phyloP scores from a whole-genome alignment of 2,888 invertebrate species.

The Proisotoma minuta region DNA sequence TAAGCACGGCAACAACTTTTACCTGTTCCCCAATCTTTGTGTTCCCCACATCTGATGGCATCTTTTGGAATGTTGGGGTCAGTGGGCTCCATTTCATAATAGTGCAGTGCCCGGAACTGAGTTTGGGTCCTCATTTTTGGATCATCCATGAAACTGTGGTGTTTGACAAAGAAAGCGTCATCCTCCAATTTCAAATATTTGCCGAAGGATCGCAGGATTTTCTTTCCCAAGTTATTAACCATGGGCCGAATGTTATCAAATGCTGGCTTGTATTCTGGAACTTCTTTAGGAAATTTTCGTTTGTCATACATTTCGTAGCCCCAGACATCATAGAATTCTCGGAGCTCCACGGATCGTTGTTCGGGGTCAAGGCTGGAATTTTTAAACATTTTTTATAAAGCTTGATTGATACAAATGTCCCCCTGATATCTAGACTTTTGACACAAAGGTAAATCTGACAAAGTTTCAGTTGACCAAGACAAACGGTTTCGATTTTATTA shows the following conservation, averaged over 20 bases:
- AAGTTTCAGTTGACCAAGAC: too few species aligned
- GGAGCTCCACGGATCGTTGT: constrained; percentile 15
- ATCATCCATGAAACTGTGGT: constrained; percentile 17
- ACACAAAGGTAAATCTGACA: too few species aligned
- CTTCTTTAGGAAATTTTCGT: constrained; percentile 1
- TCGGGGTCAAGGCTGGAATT: too few species aligned
- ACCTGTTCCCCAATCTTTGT: constrained; percentile 21
- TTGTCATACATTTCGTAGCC: not conserved
- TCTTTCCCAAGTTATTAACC: constrained; percentile 2
- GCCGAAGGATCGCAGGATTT: constrained; percentile 6
- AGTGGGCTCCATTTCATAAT: constrained; percentile 13
- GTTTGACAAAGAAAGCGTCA: constrained; percentile 18
- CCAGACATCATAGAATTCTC: constrained; percentile 16
- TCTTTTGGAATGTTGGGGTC: constrained; percentile 1
- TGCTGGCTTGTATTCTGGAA: constrained; percentile 16
- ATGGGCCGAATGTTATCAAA: constrained; percentile 14
- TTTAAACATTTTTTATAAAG: too few species aligned
- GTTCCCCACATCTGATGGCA: constrained; percentile 23
- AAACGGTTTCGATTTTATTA: too few species aligned
- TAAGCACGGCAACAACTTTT: too few species aligned
- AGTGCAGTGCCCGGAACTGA: constrained; percentile 17
- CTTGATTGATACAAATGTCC: too few species aligned
- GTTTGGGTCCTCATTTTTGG: constrained; percentile 9
- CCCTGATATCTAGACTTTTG: too few species aligned
- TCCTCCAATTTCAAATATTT: constrained; percentile 25